Evolutionary conservation across 2,797 vertebrate genomes (phyloP).

Genomic region (Erithacus rubecula): DNA sequence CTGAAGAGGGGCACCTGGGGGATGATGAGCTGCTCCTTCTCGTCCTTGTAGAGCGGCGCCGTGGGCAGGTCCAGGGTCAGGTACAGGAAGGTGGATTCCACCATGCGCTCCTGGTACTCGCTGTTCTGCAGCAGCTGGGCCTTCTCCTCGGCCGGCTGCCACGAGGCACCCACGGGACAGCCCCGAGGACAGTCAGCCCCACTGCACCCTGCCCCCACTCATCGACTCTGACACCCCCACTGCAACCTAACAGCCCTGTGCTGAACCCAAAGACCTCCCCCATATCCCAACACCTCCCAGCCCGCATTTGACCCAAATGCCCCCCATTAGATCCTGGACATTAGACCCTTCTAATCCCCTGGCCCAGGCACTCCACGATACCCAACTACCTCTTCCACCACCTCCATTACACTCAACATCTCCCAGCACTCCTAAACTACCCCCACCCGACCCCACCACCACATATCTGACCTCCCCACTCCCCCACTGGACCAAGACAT

Average conservation of each 20-base stretch:
- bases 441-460: too few species aligned
- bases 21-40: conserved; percentile 98
- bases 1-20: conserved; percentile 97
- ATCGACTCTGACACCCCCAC: too few species aligned
- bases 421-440: not conserved
- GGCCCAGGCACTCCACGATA: too few species aligned
- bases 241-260: not conserved
- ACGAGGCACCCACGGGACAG: not conserved
- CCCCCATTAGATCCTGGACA: too few species aligned
- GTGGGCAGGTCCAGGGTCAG: conserved; percentile 95
- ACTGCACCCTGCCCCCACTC: too few species aligned
- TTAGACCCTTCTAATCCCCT: too few species aligned
- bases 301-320: not conserved
- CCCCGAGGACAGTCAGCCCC: too few species aligned
- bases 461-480: too few species aligned
- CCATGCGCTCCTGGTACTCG: conserved; percentile 95
- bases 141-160: conserved; percentile 92
- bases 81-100: conserved; percentile 94
- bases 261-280: not conserved
- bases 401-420: too few species aligned
- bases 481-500: too few species aligned
- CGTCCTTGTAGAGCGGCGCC: conserved; percentile 95
- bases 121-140: conserved; percentile 87
- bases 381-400: too few species aligned
- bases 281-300: not conserved